These are phyloP conservation scores for Sipha maydis DNA, from an alignment of 2,888 invertebrate species.

Conservation along the genomic window DNA sequence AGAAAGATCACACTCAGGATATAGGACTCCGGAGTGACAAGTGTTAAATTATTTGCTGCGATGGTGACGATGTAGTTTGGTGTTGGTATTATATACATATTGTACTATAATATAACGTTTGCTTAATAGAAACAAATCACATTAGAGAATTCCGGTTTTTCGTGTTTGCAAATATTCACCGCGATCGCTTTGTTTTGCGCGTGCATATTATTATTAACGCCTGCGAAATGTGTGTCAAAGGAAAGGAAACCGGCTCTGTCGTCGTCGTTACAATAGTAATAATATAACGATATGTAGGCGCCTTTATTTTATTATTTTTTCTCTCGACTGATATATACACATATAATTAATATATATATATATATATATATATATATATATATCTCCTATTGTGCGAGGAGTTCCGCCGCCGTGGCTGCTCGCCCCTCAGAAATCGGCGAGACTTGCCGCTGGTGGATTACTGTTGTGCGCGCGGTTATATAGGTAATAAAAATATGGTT, in stretches of 20 bases:
- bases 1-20: not conserved
- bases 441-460: slow-evolving; percentile 51
- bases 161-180: slow-evolving; percentile 35
- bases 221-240: slow-evolving; percentile 44
- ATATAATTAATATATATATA: not conserved
- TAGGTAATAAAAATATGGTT: slow-evolving; percentile 18
- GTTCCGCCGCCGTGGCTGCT: not conserved
- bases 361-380: not conserved
- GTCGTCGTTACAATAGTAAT: slow-evolving; percentile 33
- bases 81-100: not conserved
- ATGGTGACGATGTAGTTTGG: not conserved
- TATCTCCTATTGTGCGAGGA: not conserved
- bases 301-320: slow-evolving; percentile 31
- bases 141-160: slow-evolving; percentile 42
- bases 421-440: not conserved
- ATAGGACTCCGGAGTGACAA: not conserved
- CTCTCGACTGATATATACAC: not conserved
- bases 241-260: slow-evolving; percentile 48
- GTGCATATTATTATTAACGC: not conserved
- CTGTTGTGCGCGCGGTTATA: slow-evolving; percentile 1
- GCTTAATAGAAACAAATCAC: not conserved
- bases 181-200: slow-evolving; percentile 23
- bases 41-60: not conserved
- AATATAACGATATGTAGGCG: not conserved
- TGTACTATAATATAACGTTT: not conserved